These are phyloP conservation scores for Drosophila meridiana DNA, from an alignment of 2,888 invertebrate species.

Conservation along the genomic window DNA sequence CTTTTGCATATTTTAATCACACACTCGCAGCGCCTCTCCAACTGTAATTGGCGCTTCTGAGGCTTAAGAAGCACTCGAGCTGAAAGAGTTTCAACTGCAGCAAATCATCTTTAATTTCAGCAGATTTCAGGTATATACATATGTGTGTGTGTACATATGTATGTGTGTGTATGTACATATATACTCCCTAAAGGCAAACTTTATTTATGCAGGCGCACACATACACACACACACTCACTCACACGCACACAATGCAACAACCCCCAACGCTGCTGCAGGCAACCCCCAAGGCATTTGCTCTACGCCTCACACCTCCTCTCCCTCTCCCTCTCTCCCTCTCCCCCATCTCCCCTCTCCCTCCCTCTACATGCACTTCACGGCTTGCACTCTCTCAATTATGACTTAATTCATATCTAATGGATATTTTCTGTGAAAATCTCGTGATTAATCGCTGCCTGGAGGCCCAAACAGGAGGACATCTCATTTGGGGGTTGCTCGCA, in stretches of 20 bases:
- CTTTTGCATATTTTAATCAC: not conserved
- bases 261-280: slow-evolving; percentile 20
- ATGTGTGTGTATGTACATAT: not conserved
- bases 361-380: slow-evolving; percentile 64
- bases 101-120: slow-evolving; percentile 49
- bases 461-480: slow-evolving; percentile 37
- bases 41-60: slow-evolving; percentile 60
- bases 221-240: slow-evolving; percentile 6
- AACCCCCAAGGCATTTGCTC: slow-evolving; percentile 44
- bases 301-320: not conserved
- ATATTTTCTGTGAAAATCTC: slow-evolving; percentile 79
- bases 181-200: slow-evolving; percentile 37
- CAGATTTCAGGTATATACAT: slow-evolving; percentile 31
- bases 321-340: not conserved
- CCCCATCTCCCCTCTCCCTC: not conserved
- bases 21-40: slow-evolving; percentile 34
- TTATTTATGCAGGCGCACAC: slow-evolving; percentile 63
- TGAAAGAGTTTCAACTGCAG: slow-evolving; percentile 6
- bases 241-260: slow-evolving; percentile 12
- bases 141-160: not conserved
- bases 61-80: slow-evolving; percentile 36
- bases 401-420: slow-evolving; percentile 83
- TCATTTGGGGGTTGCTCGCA: slow-evolving; percentile 46
- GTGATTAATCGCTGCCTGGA: slow-evolving; percentile 78
- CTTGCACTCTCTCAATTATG: slow-evolving; percentile 82